Percentiles rank a stretch among this genome's conserved stretches.
These are phyloP conservation scores for Anguilla anguilla DNA, from an alignment of 2,797 vertebrate species.

Conservation along the genomic window DNA sequence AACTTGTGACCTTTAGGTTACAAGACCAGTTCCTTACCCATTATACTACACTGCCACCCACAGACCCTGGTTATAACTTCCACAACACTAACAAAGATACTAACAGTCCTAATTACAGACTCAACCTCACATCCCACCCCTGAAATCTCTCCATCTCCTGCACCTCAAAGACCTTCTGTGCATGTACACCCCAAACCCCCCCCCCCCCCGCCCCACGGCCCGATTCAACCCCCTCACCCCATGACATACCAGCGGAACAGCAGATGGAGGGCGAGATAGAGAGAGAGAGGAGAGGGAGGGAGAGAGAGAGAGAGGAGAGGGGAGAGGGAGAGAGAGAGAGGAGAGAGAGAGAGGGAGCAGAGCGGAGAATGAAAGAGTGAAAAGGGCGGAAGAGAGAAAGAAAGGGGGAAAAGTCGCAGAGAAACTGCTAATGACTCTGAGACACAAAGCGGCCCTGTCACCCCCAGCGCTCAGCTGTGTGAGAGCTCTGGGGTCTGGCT, in stretches of 20 bases:
- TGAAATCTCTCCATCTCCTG: slow-evolving; percentile 9
- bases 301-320: slow-evolving; percentile 14
- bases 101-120: too few species aligned
- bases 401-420: slow-evolving; percentile 40
- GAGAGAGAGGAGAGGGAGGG: too few species aligned
- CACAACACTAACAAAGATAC: too few species aligned
- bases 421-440: slow-evolving; percentile 74
- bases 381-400: neutral
- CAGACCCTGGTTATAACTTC: too few species aligned
- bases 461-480: slow-evolving; percentile 67
- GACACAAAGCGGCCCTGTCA: slow-evolving; percentile 78
- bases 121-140: neutral
- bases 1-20: too few species aligned
- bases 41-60: too few species aligned
- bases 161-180: neutral
- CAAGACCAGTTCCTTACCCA: too few species aligned
- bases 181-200: too few species aligned
- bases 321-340: neutral
- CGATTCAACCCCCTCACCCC: neutral
- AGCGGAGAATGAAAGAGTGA: too few species aligned
- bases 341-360: neutral
- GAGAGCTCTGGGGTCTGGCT: too few species aligned
- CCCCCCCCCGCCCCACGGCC: too few species aligned
- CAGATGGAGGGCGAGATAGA: neutral
- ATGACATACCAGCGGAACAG: neutral